Conservation (phyloP, 64 coral and sea anemone species). For the Montipora cactus region DNA sequence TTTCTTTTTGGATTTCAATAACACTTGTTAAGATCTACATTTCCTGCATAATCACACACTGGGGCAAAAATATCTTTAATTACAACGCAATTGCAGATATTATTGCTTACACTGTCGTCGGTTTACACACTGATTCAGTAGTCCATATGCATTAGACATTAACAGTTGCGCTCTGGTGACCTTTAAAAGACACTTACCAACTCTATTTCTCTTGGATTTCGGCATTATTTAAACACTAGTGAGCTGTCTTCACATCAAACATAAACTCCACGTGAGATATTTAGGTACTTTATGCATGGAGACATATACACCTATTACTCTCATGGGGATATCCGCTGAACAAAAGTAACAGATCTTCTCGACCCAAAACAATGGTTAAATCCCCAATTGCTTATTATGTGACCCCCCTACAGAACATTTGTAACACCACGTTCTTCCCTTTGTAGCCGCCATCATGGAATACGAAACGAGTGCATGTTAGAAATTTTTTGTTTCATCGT, state of each 20-base stretch:
- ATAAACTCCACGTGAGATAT: constrained; percentile 55
- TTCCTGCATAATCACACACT: no score
- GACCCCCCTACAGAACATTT: constrained; percentile 66
- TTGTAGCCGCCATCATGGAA: constrained; percentile 93
- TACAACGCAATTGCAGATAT: background rate
- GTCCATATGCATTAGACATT: no score
- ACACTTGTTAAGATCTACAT: no score
- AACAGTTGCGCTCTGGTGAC: background rate
- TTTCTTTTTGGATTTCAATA: no score
- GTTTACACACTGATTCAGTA: no score
- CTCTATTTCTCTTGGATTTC: constrained; percentile 95
- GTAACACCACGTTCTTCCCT: constrained; percentile 97
- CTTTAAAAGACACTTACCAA: constrained; percentile 64
- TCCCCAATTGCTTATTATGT: constrained; percentile 33
- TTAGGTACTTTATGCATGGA: no score
- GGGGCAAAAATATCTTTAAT: no score
- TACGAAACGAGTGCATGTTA: background rate
- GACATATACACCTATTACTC: background rate
- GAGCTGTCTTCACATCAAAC: background rate
- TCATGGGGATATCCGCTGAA: constrained; percentile 74
- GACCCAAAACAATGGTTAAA: background rate
- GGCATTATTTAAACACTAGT: constrained; percentile 72
- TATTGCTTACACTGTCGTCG: no score
- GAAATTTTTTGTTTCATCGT: background rate
- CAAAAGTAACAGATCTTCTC: constrained; percentile 11